Evolutionary conservation across 92 coral and sea anemone species (phyloP).

Genomic region (Palythoa grandiflora): DNA sequence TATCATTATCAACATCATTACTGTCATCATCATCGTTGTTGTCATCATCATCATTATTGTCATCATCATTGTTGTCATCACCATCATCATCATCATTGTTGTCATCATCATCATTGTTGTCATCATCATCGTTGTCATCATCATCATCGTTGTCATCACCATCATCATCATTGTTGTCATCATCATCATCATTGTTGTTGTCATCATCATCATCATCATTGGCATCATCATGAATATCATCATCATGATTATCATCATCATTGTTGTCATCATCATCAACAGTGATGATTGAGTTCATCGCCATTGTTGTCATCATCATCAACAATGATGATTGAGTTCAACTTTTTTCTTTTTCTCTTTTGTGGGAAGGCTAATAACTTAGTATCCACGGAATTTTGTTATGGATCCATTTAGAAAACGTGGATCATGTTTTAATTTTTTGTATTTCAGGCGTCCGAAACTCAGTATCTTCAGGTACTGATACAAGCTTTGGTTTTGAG

Average conservation of each 20-base stretch:
- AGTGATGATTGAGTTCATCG: too few relatives aligned
- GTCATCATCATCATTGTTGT: not conserved
- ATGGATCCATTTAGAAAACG: not conserved
- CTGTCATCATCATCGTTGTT: not conserved
- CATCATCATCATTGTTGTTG: too few relatives aligned
- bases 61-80: not conserved
- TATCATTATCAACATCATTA: not conserved
- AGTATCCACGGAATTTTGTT: too few relatives aligned
- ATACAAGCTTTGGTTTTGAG: slow-evolving; percentile 82
- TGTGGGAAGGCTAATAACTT: too few relatives aligned
- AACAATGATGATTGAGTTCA: too few relatives aligned
- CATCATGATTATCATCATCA: too few relatives aligned
- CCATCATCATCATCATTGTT: not conserved
- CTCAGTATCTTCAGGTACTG: slow-evolving; percentile 86
- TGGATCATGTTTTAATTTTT: not conserved
- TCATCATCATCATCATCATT: not conserved
- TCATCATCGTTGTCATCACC: not conserved
- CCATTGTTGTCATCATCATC: too few relatives aligned
- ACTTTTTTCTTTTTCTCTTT: too few relatives aligned
- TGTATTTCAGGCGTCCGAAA: slow-evolving; percentile 64
- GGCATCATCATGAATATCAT: not conserved
- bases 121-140: not conserved
- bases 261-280: too few relatives aligned
- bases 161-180: not conserved
- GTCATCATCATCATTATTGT: not conserved